Evolutionary conservation across 2,888 invertebrate species (phyloP).

Genomic region (Cheilosia impressa): DNA sequence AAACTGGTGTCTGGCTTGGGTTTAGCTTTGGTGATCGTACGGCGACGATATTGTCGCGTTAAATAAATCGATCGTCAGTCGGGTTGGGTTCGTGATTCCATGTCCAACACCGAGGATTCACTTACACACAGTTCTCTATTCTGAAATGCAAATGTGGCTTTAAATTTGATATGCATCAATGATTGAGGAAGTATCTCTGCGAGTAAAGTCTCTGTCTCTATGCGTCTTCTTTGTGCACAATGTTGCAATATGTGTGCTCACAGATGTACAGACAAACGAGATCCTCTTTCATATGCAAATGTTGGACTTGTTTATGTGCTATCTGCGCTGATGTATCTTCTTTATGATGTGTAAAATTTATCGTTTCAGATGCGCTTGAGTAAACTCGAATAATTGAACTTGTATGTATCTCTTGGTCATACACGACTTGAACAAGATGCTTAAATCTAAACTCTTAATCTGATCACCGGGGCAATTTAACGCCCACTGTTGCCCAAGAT

Average conservation of each 20-base stretch:
- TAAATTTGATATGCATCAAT: conserved; percentile 73
- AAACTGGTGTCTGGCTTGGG: not conserved
- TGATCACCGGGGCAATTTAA: conserved; percentile 23
- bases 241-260: conserved; percentile 50
- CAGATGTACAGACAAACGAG: conserved; percentile 47
- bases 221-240: conserved; percentile 23
- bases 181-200: conserved; percentile 71
- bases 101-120: not conserved
- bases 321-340: conserved; percentile 68
- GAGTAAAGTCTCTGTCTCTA: not conserved
- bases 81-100: conserved; percentile 17
- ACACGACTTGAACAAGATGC: not conserved
- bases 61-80: conserved; percentile 45
- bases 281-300: conserved; percentile 69
- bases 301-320: conserved; percentile 61
- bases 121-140: conserved; percentile 11
- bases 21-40: conserved; percentile 47
- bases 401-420: not conserved
- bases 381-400: conserved; percentile 20
- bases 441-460: conserved; percentile 3
- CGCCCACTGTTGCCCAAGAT: conserved; percentile 62
- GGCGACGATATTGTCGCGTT: conserved; percentile 66
- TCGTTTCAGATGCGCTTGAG: conserved; percentile 63
- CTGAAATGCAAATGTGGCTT: conserved; percentile 67
- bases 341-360: conserved; percentile 74